phyloP scores from a whole-genome alignment of 2,888 invertebrate species.

The Aplocera efformata region DNA sequence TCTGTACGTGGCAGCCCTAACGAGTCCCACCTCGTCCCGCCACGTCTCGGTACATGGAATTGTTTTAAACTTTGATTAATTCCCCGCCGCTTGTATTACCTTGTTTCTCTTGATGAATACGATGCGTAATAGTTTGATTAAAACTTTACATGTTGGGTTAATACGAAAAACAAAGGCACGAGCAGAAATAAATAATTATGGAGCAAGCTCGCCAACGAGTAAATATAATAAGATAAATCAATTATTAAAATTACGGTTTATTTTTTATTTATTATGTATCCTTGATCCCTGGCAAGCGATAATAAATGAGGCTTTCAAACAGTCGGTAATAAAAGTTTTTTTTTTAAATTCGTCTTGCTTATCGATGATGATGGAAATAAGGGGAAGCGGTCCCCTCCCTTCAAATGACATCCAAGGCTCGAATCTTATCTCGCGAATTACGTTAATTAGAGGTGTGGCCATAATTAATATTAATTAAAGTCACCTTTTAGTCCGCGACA shows the following conservation, averaged over 20 bases:
- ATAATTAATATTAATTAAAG: slow-evolving; percentile 80
- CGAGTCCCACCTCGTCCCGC: slow-evolving; percentile 31
- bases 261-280: no score
- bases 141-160: slow-evolving; percentile 30
- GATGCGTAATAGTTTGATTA: slow-evolving; percentile 40
- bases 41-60: slow-evolving; percentile 61
- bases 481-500: slow-evolving; percentile 76
- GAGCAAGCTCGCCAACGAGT: no score
- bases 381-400: slow-evolving; percentile 2
- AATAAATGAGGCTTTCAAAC: no score
- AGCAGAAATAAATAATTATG: no score
- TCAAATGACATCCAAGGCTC: slow-evolving; percentile 35
- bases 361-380: neutral
- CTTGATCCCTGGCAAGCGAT: no score
- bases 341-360: neutral
- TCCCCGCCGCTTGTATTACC: slow-evolving; percentile 61
- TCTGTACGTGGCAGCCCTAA: slow-evolving; percentile 9
- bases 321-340: no score
- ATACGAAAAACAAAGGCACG: slow-evolving; percentile 6
- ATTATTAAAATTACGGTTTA: no score
- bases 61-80: slow-evolving; percentile 80
- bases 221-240: no score
- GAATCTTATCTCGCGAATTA: slow-evolving; percentile 71
- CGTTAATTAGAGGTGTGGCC: slow-evolving; percentile 78
- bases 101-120: slow-evolving; percentile 64